Evolutionary conservation across 1,140 invertebrate genomes (phyloP), one percentile per base, ranked within the genome.

Genomic region (Littorina saxatilis): DNA sequence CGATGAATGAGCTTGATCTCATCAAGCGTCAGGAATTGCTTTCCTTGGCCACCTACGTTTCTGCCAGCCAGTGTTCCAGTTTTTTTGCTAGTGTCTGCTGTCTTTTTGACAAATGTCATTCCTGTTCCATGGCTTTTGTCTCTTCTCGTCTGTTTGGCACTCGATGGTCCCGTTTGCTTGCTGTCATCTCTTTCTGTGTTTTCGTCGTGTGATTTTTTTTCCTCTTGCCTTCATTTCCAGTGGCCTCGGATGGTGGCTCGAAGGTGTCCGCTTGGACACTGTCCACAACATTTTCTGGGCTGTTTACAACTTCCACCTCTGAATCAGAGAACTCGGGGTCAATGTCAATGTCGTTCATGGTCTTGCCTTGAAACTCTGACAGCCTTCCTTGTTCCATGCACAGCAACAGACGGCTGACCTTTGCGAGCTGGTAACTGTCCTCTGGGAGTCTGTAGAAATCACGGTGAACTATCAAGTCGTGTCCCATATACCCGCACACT

Each of bases 321-420:
- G 47, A 52, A 1, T 52, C 47, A 20, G 47, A 1, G 23, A 52
- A 52, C 23, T 52, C 47, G 13, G 47, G 47, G 23, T 52, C 47
- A 66, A 66, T 1, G 15, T 2, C 61, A 2, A 66, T 66, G 32
- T 66, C 61, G 13, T 29, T n/a, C 61, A 66, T n/a, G 1, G 32
- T 20, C 61, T 66, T n/a, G 0, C 2, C 27, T 66, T 66, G n/a
- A 66, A 66, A 66, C 1, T 35, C 11, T n/a, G 15, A 11, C 13
- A 66, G n/a, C 27, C 27, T 66, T n/a, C 61, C 61, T n/a, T 66
- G 3, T 27, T 66, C 61, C 61, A 66, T 66, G n/a, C n/a, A n/a
- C 27, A 27, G 13, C 61, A 66, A 66, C 61, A 66, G 27, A 13
- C 61, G 13, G 32, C 61, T 66, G 61, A 3, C 61, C 27, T 66